Conservation (phyloP, 2,888 invertebrate genomes). For the Heteropelma amictum region DNA sequence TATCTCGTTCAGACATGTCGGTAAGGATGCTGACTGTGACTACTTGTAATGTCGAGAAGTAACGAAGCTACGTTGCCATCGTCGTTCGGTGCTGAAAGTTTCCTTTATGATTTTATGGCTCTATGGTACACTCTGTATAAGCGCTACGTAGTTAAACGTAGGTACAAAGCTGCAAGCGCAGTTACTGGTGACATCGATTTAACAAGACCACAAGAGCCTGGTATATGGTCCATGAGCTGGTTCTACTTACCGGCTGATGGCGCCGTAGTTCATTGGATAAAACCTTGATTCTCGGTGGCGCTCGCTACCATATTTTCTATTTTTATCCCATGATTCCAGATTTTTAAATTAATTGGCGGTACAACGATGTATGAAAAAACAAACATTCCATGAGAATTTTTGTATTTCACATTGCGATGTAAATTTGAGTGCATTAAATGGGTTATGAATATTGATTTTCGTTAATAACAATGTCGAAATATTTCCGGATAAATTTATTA, state of each 20-base stretch:
- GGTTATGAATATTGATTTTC: too few species aligned
- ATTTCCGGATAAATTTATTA: too few species aligned
- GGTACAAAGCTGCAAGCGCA: constrained; percentile 10
- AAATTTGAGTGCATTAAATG: too few species aligned
- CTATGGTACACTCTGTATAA: constrained; percentile 19
- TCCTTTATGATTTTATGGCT: constrained; percentile 16
- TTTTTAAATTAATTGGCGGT: too few species aligned
- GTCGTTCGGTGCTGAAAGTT: not conserved
- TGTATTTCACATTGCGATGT: too few species aligned
- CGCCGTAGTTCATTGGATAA: constrained; percentile 42
- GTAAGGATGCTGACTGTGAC: constrained; percentile 31
- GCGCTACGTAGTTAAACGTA: not conserved
- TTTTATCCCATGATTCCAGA: constrained; percentile 37
- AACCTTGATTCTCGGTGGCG: constrained; percentile 15
- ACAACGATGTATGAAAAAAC: not conserved
- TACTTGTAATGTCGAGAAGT: constrained; percentile 5
- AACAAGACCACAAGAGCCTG: constrained; percentile 1
- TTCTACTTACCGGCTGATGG: constrained; percentile 54
- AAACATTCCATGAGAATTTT: too few species aligned
- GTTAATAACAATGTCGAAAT: too few species aligned
- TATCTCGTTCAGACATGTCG: constrained; percentile 2
- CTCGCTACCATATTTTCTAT: constrained; percentile 20
- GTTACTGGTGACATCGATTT: constrained; percentile 27
- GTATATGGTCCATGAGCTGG: constrained; percentile 10
- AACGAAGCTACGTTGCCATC: constrained; percentile 1